Evolutionary conservation across 2,888 invertebrate genomes (phyloP), one percentile per base, ranked within the genome.

Genomic region (Chaitophorus viminalis): DNA sequence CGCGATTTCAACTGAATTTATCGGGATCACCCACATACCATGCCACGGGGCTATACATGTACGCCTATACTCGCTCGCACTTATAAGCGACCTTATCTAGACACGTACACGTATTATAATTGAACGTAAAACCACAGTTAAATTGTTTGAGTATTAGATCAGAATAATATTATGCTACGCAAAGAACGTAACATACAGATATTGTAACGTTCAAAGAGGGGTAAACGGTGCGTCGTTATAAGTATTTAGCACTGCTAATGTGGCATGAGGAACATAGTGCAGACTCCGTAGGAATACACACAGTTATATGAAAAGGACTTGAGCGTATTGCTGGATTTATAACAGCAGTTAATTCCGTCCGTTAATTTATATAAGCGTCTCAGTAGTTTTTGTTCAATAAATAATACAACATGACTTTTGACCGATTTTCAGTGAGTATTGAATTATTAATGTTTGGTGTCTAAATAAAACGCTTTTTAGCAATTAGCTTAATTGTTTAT

Each of bases 341-440:
- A 75, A 65, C 83, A 60, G n/a, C 75, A 74, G 31, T 8, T 14
- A n/a, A n/a, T 60, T 14, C 1, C 14, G 21, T 0, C 46, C 46
- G 60, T 54, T 60, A 60, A 82, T 82, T 60, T 25, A 29, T 11
- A 54, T 31, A 5, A 77, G 17, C 17, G 3, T 17, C 33, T 54
- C 29, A 72, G 21, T 1, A 31, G 5, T 39, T 31, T 60, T 21
- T 21, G 2, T 54, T 72, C n/a, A 14, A 17, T 18, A 60, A n/a
- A 54, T 21, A 54, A 21, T 36, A 18, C n/a, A 11, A 60, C 0
- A 54, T 39, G 36, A 75, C 75, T 60, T 60, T 75, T 74, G 39
- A 39, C 54, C 36, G 75, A 83, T 75, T 83, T 25, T 3, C 75
- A 21, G 83, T 83, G 74, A 83, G 83, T 83, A 3, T 82, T 60